Percentiles rank a stretch among this genome's conserved stretches.
phyloP scores from a whole-genome alignment of 1,140 invertebrate genomes.

The Caerostris darwini region DNA sequence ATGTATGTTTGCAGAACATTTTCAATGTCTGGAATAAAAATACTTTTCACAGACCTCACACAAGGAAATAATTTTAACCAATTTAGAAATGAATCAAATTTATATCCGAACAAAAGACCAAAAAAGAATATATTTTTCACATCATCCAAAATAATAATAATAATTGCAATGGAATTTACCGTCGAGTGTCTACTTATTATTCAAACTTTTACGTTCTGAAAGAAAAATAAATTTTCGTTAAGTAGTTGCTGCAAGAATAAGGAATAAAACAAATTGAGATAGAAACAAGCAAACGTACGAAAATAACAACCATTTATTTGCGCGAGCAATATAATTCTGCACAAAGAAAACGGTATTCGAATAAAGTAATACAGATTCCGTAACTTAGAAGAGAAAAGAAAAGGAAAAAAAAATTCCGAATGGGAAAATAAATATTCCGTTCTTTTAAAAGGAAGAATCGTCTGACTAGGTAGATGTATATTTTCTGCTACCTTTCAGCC shows the following conservation, averaged over 20 bases:
- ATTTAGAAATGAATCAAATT: too few species aligned
- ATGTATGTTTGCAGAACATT: too few species aligned
- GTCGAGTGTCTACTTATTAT: background rate
- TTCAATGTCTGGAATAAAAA: too few species aligned
- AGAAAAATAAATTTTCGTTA: background rate
- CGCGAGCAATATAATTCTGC: background rate
- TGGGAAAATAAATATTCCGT: slow-evolving; percentile 10
- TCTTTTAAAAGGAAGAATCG: slow-evolving; percentile 18
- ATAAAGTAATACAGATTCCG: slow-evolving; percentile 5
- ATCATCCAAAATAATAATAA: too few species aligned
- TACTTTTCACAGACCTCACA: too few species aligned
- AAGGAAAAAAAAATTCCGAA: background rate
- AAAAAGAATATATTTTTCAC: too few species aligned
- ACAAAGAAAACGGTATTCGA: slow-evolving; percentile 25
- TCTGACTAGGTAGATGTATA: background rate
- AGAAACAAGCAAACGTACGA: background rate
- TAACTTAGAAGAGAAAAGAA: background rate
- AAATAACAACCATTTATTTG: background rate
- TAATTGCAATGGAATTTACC: background rate
- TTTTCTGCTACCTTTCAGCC: background rate
- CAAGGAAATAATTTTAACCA: too few species aligned
- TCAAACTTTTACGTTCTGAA: background rate
- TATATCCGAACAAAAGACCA: too few species aligned
- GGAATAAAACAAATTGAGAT: background rate
- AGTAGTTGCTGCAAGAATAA: background rate